phyloP scores from a whole-genome alignment of 37 sponge, comb jelly and placozoan species.

The Cladorhizidae sp. region DNA sequence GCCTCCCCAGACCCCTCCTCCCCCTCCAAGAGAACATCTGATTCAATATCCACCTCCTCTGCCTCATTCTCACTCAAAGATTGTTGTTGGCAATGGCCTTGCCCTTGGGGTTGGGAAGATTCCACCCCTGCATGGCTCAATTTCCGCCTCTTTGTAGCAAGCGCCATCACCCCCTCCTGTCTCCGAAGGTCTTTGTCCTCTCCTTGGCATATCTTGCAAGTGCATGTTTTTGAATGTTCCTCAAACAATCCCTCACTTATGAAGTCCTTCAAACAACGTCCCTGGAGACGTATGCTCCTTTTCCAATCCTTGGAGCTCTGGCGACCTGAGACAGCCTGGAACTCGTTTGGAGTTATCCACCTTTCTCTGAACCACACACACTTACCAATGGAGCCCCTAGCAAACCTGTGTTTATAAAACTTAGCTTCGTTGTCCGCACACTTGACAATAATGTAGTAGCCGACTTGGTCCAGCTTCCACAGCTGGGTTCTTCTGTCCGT shows the following conservation, averaged over 20 bases:
- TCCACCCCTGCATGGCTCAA: constrained; percentile 58
- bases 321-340: constrained; percentile 83
- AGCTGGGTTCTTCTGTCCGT: not conserved
- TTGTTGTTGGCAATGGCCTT: not conserved
- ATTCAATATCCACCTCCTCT: not conserved
- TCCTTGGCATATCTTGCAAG: constrained; percentile 63
- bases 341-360: constrained; percentile 93
- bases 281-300: constrained; percentile 78
- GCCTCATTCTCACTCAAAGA: not conserved
- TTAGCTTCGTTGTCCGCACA: constrained; percentile 80
- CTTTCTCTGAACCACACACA: constrained; percentile 73
- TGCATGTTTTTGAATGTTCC: constrained; percentile 64
- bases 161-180: constrained; percentile 53
- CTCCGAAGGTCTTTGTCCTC: constrained; percentile 29
- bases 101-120: not conserved
- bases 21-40: not conserved
- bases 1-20: not conserved
- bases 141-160: constrained; percentile 50
- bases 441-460: constrained; percentile 41
- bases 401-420: constrained; percentile 76
- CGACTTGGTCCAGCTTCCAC: constrained; percentile 25
- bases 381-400: constrained; percentile 79
- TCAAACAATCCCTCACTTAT: constrained; percentile 60
- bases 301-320: constrained; percentile 93
- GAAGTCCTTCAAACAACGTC: constrained; percentile 67